phyloP scores from a whole-genome alignment of 2,888 invertebrate genomes.

The Geophilus truncorum region DNA sequence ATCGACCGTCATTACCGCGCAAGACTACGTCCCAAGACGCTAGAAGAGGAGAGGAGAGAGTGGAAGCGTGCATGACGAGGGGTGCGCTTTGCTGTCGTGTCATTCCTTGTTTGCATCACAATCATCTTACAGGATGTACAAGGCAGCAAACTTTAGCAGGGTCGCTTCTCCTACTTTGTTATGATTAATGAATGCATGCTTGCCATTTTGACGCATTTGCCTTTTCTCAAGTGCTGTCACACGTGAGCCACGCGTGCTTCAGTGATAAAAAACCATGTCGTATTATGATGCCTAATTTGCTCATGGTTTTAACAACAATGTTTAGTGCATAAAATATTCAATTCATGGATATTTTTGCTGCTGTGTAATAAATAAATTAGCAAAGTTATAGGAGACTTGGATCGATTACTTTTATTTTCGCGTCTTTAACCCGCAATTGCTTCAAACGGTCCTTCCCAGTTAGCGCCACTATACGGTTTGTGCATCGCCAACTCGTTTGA shows the following conservation, averaged over 20 bases:
- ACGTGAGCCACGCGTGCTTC: neutral
- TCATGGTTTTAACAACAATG: neutral
- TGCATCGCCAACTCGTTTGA: neutral
- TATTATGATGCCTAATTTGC: neutral
- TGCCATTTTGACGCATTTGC: constrained; percentile 11
- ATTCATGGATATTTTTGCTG: neutral
- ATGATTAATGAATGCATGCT: constrained; percentile 17
- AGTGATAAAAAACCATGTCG: neutral
- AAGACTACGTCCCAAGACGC: neutral
- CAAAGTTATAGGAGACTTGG: neutral
- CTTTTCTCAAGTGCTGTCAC: constrained; percentile 25
- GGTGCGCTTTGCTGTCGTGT: neutral
- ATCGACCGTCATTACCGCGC: neutral
- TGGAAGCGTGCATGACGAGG: neutral
- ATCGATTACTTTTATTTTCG: neutral
- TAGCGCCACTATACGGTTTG: constrained; percentile 11
- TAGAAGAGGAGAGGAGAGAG: neutral
- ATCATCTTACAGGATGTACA: constrained; percentile 2
- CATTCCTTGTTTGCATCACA: neutral
- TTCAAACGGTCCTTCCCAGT: neutral
- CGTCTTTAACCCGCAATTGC: neutral
- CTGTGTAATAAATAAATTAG: neutral
- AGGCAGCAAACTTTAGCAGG: constrained; percentile 6
- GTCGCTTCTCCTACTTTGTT: neutral
- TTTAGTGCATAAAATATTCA: neutral